Conservation (phyloP, 2,888 invertebrate genomes). For the Hirtodrosophila histrioides region DNA sequence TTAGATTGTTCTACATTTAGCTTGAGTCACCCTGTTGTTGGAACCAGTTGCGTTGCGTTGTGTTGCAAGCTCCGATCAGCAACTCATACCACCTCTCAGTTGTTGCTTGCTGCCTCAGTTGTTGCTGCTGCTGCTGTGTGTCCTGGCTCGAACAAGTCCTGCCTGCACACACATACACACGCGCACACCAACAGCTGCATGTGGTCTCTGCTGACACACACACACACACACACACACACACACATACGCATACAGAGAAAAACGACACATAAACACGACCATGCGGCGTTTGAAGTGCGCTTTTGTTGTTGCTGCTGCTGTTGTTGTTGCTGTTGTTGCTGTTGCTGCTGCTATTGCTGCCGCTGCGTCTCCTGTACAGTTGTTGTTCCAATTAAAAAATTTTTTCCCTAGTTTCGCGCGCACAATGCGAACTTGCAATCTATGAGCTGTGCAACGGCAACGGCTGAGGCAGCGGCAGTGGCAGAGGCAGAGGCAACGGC, state of each 20-base stretch:
- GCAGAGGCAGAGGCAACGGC: conserved; percentile 21
- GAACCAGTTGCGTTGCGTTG: conserved; percentile 38
- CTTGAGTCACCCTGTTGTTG: conserved; percentile 48
- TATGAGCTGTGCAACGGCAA: conserved; percentile 57
- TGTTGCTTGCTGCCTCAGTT: conserved; percentile 19
- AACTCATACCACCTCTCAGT: conserved; percentile 31
- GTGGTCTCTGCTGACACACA: conserved; percentile 41
- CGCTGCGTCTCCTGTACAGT: conserved; percentile 72
- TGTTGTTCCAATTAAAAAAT: conserved; percentile 82
- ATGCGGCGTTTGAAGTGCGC: conserved; percentile 68
- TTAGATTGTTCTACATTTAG: neutral
- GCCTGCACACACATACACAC: conserved; percentile 34
- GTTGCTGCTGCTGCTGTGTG: conserved; percentile 24
- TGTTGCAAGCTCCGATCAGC: conserved; percentile 48
- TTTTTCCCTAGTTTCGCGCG: conserved; percentile 81
- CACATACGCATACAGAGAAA: conserved; percentile 5
- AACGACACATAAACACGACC: conserved; percentile 41
- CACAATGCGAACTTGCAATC: conserved; percentile 77
- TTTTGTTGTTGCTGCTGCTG: conserved; percentile 54
- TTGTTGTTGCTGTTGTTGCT: conserved; percentile 21
- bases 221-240: conserved; percentile 29
- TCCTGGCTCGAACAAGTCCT: conserved; percentile 72
- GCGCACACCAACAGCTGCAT: conserved; percentile 56
- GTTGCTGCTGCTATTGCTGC: conserved; percentile 38
- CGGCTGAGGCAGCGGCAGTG: conserved; percentile 27